A percentile compares a stretch with the other conserved stretches of the same genome.
Conservation (phyloP, 2,888 invertebrate genomes). For the Alviniconcha strummeri region DNA sequence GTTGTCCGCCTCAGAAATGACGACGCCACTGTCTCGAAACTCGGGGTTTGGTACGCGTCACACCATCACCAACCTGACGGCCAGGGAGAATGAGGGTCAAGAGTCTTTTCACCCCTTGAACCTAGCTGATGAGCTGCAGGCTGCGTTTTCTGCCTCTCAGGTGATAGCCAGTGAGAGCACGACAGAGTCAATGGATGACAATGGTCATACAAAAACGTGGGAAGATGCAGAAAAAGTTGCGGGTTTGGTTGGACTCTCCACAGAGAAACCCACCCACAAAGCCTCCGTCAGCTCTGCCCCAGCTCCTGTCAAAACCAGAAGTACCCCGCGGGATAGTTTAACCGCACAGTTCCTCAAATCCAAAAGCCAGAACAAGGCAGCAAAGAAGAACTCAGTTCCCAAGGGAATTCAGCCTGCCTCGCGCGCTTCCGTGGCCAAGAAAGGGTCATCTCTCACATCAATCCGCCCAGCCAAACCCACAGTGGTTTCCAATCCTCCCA, state of each 20-base stretch:
- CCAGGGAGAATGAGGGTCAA: background rate
- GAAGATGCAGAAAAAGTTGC: background rate
- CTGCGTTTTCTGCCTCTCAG: background rate
- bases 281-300: background rate
- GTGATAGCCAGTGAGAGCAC: background rate
- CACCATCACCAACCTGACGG: background rate
- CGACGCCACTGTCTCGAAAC: conserved; percentile 2
- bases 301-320: background rate
- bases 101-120: background rate
- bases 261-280: background rate
- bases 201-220: background rate
- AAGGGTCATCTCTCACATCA: background rate
- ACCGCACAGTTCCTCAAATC: background rate
- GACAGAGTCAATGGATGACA: no score
- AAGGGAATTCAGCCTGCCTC: background rate
- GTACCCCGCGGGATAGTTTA: background rate
- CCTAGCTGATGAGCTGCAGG: conserved; percentile 13
- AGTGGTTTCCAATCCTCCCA: background rate
- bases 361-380: background rate
- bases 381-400: background rate
- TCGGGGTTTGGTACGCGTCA: background rate
- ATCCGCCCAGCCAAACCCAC: background rate
- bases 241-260: background rate
- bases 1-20: background rate
- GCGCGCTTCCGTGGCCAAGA: background rate